A percentile compares a stretch with the other conserved stretches of the same genome.
Conservation (phyloP, 1,140 invertebrate species). For the Drosophila setifemur region DNA sequence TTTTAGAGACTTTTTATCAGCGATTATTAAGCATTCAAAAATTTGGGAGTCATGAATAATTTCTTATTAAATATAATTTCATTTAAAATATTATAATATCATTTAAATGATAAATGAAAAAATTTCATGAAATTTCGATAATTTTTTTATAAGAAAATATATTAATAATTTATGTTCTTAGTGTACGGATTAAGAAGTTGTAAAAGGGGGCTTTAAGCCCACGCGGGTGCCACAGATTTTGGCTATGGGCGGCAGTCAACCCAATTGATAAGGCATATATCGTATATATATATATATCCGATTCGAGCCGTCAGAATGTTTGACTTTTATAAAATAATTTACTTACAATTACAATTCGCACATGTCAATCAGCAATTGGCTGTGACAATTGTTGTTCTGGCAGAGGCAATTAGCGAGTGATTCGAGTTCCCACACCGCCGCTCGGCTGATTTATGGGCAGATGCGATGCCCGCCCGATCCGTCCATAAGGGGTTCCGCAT, state of each 20-base stretch:
- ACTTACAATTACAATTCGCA: constrained; percentile 74
- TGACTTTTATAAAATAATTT: constrained; percentile 71
- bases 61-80: too few species aligned
- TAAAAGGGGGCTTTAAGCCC: constrained; percentile 9
- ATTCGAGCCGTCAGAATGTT: constrained; percentile 52
- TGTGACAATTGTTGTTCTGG: constrained; percentile 13
- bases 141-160: too few species aligned
- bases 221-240: constrained; percentile 36
- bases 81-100: too few species aligned
- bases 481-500: constrained; percentile 55
- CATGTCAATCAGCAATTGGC: constrained; percentile 67
- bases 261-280: constrained; percentile 62
- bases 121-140: background rate
- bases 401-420: constrained; percentile 23
- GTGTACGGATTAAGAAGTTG: background rate
- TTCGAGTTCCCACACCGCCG: constrained; percentile 13
- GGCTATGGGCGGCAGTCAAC: constrained; percentile 21
- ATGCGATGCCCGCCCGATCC: background rate
- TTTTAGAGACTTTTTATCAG: too few species aligned
- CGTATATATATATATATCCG: constrained; percentile 71
- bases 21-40: too few species aligned
- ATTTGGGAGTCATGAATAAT: too few species aligned
- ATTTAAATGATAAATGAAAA: background rate
- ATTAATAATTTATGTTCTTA: too few species aligned
- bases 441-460: constrained; percentile 38